Conservation (phyloP, 2,888 invertebrate genomes). For the Drosophila leonis region DNA sequence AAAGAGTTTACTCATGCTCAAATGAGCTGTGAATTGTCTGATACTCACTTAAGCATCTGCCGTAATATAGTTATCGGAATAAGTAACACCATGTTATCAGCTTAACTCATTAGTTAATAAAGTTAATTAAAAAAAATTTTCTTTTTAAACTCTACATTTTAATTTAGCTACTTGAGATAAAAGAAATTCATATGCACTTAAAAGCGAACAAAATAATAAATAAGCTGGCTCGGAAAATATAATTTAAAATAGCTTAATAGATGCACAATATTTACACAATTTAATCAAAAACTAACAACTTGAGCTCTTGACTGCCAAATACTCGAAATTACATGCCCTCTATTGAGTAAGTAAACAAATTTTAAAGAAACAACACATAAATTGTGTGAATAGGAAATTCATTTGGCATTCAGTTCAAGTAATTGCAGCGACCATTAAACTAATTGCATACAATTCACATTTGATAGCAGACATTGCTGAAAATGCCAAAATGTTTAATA, state of each 20-base stretch:
- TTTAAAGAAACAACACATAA: not conserved
- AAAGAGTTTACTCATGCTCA: no score
- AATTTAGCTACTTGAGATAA: no score
- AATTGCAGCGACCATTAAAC: constrained; percentile 57
- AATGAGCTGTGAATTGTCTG: no score
- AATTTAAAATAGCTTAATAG: no score
- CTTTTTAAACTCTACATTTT: no score
- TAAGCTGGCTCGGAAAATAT: not conserved
- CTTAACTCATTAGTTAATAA: no score
- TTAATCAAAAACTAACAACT: not conserved
- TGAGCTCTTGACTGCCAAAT: not conserved
- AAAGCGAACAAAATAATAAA: not conserved
- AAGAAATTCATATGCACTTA: not conserved
- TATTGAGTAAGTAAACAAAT: not conserved
- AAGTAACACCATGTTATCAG: no score
- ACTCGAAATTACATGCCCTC: not conserved
- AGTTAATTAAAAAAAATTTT: no score
- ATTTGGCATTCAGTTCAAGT: constrained; percentile 28
- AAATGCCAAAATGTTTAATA: constrained; percentile 61
- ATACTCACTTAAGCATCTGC: no score
- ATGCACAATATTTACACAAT: constrained; percentile 8
- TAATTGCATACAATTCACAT: constrained; percentile 67
- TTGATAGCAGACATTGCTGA: constrained; percentile 49
- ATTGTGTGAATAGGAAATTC: constrained; percentile 16
- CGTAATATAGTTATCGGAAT: no score